Conservation (phyloP, 2,888 invertebrate genomes). For the Hypsopygia costalis region DNA sequence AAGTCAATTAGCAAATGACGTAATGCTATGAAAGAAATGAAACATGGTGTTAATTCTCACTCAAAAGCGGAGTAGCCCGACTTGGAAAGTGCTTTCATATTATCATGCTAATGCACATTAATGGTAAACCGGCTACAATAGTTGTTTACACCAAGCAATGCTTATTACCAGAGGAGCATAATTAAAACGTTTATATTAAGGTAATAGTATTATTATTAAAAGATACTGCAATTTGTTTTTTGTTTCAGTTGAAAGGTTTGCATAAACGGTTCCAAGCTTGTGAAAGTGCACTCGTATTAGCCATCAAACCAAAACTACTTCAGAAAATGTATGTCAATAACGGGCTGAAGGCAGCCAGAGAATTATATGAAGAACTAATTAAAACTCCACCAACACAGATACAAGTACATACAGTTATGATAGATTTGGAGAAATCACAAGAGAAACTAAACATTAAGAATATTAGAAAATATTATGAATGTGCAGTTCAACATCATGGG, state of each 20-base stretch:
- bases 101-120: no score
- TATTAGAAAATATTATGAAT: conserved; percentile 82
- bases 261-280: conserved; percentile 65
- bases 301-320: conserved; percentile 82
- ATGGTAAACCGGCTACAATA: no score
- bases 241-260: conserved; percentile 57
- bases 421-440: conserved; percentile 72
- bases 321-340: conserved; percentile 75
- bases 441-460: conserved; percentile 62
- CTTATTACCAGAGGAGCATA: no score
- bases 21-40: no score
- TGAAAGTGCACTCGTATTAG: conserved; percentile 66
- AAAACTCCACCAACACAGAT: conserved; percentile 80
- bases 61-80: no score
- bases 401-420: conserved; percentile 83
- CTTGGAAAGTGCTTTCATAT: no score
- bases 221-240: not conserved
- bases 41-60: no score
- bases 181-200: no score
- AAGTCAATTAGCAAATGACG: no score
- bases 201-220: no score
- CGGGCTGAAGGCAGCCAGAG: conserved; percentile 81
- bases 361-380: conserved; percentile 81
- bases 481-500: conserved; percentile 84
- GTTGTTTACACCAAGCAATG: no score